phyloP scores from a whole-genome alignment of 2,888 invertebrate genomes.

The Drosophila testacea region DNA sequence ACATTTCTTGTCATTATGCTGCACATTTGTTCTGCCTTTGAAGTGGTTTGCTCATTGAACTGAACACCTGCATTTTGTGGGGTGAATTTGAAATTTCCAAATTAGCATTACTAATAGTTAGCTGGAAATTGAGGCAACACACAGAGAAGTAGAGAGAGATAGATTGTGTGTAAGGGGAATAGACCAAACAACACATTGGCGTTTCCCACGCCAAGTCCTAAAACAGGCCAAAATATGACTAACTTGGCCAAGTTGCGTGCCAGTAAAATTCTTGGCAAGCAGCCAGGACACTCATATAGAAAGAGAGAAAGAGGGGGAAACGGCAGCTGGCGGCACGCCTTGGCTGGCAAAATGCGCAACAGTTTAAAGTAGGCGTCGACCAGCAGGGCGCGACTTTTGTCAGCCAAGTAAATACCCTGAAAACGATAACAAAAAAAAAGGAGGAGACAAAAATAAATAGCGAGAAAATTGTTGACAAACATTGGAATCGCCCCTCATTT shows the following conservation, averaged over 20 bases:
- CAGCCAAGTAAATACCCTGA: slow-evolving; percentile 23
- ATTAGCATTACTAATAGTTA: slow-evolving; percentile 50
- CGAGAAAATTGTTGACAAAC: slow-evolving; percentile 52
- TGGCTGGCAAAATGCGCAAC: slow-evolving; percentile 65
- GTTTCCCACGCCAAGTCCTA: slow-evolving; percentile 43
- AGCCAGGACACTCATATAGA: slow-evolving; percentile 29
- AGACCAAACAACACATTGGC: slow-evolving; percentile 33
- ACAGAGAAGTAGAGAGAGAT: neutral
- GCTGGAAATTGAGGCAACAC: slow-evolving; percentile 1
- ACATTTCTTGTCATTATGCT: slow-evolving; percentile 5
- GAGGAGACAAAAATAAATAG: slow-evolving; percentile 5
- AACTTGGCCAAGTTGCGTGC: slow-evolving; percentile 43
- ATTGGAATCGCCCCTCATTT: neutral
- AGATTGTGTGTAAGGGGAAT: neutral
- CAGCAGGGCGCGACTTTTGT: slow-evolving; percentile 50
- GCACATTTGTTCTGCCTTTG: slow-evolving; percentile 27
- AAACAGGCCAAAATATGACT: slow-evolving; percentile 13
- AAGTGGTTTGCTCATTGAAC: slow-evolving; percentile 26
- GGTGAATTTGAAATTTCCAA: slow-evolving; percentile 27
- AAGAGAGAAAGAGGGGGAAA: neutral
- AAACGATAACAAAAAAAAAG: slow-evolving; percentile 16
- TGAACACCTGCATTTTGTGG: slow-evolving; percentile 22
- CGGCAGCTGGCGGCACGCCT: slow-evolving; percentile 52
- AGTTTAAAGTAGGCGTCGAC: slow-evolving; percentile 68
- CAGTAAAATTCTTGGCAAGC: slow-evolving; percentile 56